A percentile compares a stretch with the other conserved stretches of the same genome.
These are phyloP conservation scores for Hippoglossus hippoglossus DNA, from an alignment of 2,797 vertebrate species.

Conservation along the genomic window DNA sequence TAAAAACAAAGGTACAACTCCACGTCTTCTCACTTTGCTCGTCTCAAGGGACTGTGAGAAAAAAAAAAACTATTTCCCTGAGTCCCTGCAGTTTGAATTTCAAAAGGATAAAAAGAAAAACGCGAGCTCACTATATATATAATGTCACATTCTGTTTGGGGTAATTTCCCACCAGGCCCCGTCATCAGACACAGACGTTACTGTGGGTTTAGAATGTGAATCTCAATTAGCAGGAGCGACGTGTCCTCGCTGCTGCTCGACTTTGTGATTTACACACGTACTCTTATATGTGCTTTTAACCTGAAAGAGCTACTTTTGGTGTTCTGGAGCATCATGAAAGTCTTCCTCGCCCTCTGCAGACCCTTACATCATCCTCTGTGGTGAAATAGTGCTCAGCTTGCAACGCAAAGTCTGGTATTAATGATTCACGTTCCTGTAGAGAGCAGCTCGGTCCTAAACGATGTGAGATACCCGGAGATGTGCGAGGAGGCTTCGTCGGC, in stretches of 20 bases:
- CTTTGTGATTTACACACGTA: slow-evolving; percentile 6
- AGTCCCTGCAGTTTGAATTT: slow-evolving; percentile 15
- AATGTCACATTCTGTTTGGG: slow-evolving; percentile 46
- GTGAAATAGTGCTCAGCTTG: background rate
- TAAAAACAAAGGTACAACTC: slow-evolving; percentile 41
- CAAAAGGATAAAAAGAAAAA: slow-evolving; percentile 16
- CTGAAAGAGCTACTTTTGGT: background rate
- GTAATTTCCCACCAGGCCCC: slow-evolving; percentile 18
- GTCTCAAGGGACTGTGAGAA: slow-evolving; percentile 13
- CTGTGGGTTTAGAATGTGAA: slow-evolving; percentile 5
- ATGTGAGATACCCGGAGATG: background rate
- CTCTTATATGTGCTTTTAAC: slow-evolving; percentile 7
- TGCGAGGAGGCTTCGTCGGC: background rate
- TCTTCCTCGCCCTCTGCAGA: slow-evolving; percentile 12
- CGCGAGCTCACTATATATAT: slow-evolving; percentile 1
- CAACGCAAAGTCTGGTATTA: slow-evolving; percentile 1
- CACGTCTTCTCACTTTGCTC: background rate
- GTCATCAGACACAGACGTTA: slow-evolving; percentile 17
- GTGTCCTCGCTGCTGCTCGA: slow-evolving; percentile 3
- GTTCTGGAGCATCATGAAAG: slow-evolving; percentile 10
- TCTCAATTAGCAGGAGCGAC: slow-evolving; percentile 30
- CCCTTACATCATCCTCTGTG: background rate
- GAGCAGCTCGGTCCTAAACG: too few species aligned
- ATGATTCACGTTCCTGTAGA: background rate
- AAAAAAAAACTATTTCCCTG: background rate